Percentiles rank a stretch among this genome's conserved stretches.
These are phyloP conservation scores for Exephanes ischioxanthus DNA, from an alignment of 2,888 invertebrate genomes.

Conservation along the genomic window DNA sequence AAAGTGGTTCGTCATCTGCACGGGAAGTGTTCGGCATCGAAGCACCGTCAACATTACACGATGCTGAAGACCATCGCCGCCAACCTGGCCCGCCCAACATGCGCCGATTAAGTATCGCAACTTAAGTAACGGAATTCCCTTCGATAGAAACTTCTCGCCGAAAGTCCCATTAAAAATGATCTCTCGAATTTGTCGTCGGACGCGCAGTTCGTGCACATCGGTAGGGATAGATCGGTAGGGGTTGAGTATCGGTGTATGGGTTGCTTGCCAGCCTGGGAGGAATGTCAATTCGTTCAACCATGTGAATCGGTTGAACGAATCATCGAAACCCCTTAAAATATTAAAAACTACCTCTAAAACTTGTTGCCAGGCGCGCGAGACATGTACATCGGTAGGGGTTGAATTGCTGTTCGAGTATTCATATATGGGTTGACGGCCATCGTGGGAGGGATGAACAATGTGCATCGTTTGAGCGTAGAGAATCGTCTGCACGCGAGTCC, in stretches of 20 bases:
- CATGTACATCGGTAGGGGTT: constrained; percentile 53
- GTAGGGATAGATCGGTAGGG: too few species aligned
- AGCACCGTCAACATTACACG: constrained; percentile 71
- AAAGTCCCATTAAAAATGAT: constrained; percentile 69
- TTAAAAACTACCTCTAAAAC: constrained; percentile 54
- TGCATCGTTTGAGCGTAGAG: too few species aligned
- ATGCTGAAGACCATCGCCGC: constrained; percentile 80
- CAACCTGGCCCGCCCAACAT: constrained; percentile 79
- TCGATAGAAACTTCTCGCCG: too few species aligned
- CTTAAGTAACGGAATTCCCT: too few species aligned
- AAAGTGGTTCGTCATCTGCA: constrained; percentile 81
- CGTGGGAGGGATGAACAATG: too few species aligned
- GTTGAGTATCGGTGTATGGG: too few species aligned
- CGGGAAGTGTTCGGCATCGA: constrained; percentile 75
- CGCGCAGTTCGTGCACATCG: constrained; percentile 80
- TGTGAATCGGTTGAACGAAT: constrained; percentile 81
- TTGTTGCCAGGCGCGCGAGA: constrained; percentile 80
- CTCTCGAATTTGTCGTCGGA: constrained; percentile 81
- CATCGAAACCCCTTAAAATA: too few species aligned
- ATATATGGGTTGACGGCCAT: too few species aligned
- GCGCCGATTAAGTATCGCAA: too few species aligned
- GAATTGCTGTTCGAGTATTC: too few species aligned
- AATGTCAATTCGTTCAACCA: constrained; percentile 73
- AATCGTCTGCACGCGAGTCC: too few species aligned
- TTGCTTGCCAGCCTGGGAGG: constrained; percentile 72